These are phyloP conservation scores for Lytechinus pictus DNA, from an alignment of 35 echinoderm and acorn worm species.

Conservation along the genomic window DNA sequence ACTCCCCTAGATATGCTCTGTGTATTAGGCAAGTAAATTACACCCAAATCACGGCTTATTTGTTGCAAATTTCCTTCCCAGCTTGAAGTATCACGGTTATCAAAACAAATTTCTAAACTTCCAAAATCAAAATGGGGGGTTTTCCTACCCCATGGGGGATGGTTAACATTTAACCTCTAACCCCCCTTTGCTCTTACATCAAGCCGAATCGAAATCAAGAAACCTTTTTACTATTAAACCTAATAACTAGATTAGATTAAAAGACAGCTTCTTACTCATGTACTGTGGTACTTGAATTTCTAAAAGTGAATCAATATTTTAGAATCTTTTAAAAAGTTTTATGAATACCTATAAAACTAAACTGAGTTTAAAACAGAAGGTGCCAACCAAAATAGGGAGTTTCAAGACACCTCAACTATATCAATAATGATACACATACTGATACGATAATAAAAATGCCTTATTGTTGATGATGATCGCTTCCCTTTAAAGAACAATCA, in stretches of 20 bases:
- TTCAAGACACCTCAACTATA: background rate
- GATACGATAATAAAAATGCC: background rate
- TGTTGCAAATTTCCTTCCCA: constrained; percentile 40
- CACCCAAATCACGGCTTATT: constrained; percentile 8
- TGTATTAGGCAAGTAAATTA: constrained; percentile 27
- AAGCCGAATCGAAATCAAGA: background rate
- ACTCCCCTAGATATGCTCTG: background rate
- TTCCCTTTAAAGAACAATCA: constrained; percentile 4
- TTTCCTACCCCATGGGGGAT: background rate
- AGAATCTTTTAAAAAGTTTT: no score
- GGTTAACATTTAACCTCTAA: background rate
- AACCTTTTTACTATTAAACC: background rate
- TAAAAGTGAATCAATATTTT: no score
- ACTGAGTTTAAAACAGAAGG: no score
- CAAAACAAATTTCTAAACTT: constrained; percentile 35
- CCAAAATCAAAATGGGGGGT: background rate
- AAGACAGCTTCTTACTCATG: no score
- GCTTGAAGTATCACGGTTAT: constrained; percentile 45
- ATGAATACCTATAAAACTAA: no score
- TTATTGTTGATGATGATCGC: background rate
- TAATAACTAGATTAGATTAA: background rate
- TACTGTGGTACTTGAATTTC: no score
- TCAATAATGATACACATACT: no score
- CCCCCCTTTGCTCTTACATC: background rate
- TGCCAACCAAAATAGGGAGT: background rate